Evolutionary conservation across 1,140 invertebrate species (phyloP).

Genomic region (Brachionus koreanus): DNA sequence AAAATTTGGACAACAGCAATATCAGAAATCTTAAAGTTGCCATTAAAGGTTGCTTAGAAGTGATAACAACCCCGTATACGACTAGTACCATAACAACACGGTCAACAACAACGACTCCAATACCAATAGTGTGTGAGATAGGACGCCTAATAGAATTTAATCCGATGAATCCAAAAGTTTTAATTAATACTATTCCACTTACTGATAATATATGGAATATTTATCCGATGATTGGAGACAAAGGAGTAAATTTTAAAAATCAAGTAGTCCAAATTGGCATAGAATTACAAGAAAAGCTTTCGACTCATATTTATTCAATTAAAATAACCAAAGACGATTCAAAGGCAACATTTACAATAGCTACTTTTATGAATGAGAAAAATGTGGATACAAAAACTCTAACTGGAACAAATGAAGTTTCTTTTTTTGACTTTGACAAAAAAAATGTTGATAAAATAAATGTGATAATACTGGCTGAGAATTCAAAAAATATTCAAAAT

Average conservation of each 20-base stretch:
- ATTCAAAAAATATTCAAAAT: not conserved
- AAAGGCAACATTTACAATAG: not conserved
- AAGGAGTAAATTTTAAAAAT: not conserved
- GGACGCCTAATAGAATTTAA: not conserved
- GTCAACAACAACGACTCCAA: not conserved
- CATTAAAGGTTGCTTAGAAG: not conserved
- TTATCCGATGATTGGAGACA: not conserved
- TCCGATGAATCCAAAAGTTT: not conserved
- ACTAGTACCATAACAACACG: not conserved
- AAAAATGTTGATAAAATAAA: not conserved
- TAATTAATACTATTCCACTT: not conserved
- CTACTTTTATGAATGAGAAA: not conserved
- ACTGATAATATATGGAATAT: not conserved
- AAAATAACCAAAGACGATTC: not conserved
- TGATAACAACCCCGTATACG: not conserved
- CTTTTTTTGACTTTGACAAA: not conserved
- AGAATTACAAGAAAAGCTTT: not conserved
- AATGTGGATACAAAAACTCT: not conserved
- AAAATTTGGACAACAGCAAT: not conserved
- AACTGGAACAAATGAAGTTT: not conserved
- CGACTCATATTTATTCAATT: not conserved
- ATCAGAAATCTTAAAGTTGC: not conserved
- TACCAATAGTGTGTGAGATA: not conserved
- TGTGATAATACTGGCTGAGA: not conserved
- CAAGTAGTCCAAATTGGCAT: not conserved